Evolutionary conservation across 2,113 vertebrate species (phyloP).

Genomic region (Cyanoramphus novaezelandiae): DNA sequence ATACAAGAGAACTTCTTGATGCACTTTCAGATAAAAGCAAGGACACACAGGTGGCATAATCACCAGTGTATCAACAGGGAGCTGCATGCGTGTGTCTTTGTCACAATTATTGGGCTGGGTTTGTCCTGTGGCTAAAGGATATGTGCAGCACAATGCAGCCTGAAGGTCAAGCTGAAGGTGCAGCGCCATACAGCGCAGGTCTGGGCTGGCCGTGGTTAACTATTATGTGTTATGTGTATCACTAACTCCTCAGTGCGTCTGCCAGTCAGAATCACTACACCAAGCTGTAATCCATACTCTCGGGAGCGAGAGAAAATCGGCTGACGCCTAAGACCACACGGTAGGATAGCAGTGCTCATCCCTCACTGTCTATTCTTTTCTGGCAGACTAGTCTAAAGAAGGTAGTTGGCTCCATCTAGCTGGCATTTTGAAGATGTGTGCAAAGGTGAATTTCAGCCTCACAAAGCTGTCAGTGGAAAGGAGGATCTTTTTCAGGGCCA

Average conservation of each 20-base stretch:
- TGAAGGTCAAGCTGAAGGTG: neutral
- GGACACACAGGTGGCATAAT: neutral
- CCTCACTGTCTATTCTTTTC: neutral
- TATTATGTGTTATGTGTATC: neutral
- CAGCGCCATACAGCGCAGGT: rapidly evolving
- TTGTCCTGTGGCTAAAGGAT: neutral
- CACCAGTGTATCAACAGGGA: neutral
- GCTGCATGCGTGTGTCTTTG: neutral
- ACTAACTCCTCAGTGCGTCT: neutral
- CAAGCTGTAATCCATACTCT: neutral
- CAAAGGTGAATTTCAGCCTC: neutral
- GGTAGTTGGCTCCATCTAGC: neutral
- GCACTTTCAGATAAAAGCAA: neutral
- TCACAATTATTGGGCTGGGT: neutral
- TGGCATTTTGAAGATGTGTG: neutral
- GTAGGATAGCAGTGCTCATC: neutral
- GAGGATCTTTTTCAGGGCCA: neutral
- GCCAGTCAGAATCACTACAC: neutral
- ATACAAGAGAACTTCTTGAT: neutral
- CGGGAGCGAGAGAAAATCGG: neutral
- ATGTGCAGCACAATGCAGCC: rapidly evolving
- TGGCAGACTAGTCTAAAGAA: neutral
- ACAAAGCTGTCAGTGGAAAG: neutral
- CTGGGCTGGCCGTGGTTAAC: neutral
- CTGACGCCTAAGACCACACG: neutral